Evolutionary conservation across 2,797 vertebrate genomes (phyloP), one percentile per base, ranked within the genome.

Genomic region (Dallia pectoralis): DNA sequence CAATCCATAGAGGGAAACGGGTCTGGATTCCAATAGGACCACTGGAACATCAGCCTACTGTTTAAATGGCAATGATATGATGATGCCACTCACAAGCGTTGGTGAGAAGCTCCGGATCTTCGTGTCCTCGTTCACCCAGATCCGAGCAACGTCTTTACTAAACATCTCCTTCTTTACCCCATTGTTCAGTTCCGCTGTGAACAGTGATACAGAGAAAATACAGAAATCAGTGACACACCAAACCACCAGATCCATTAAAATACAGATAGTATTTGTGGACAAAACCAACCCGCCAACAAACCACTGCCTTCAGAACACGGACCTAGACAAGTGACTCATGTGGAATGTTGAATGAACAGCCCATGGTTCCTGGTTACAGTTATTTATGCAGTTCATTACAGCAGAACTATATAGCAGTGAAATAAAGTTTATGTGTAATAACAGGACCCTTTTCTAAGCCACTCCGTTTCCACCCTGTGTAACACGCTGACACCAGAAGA

Each of bases 121-220:
- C 65, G 95, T 81, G 79, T 97, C 92, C 4, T 95, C 97, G 33
- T 96, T 96, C 78, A 96, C 93, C 97, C 98, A 99, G 85, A 97
- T 95, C 86, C 96, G 94, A 76, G 95, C 85, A 27, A 95, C 87
- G 72, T 99, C 98, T 94, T 97, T 98, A 68, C 92, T 94, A 14
- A 95, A 87, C 36, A 94, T 90, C 67, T 99, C 97, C 81, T 97
- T 99, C 86, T 99, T 99, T 82, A 97, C 87, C 72, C 97, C 98
- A 78, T 99, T 99, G 89, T 96, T 97, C 44, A 96, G 74, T 73
- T 99, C 97, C 74, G 93, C 98, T 99, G 83, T 68, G 91, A 82
- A 74, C 74, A 71, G 80, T 77, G 74, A 70, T 44, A 59, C 53
- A 59, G 22, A 59, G 3, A 27, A 9, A 56, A 59, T 27, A 59